Evolutionary conservation across 2,113 vertebrate species (phyloP).

Genomic region (Aptenodytes forsteri): DNA sequence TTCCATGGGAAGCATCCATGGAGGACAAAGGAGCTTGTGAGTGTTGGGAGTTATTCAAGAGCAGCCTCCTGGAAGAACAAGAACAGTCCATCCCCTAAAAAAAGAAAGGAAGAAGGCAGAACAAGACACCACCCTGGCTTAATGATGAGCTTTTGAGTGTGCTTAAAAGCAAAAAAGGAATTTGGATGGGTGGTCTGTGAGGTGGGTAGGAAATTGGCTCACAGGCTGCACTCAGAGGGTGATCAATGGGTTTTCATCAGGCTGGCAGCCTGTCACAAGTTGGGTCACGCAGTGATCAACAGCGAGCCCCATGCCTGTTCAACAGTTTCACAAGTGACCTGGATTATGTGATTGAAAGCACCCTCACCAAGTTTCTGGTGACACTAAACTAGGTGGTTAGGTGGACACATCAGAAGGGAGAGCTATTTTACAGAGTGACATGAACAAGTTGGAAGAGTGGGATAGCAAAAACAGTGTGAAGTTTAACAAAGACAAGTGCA

Average conservation of each 20-base stretch:
- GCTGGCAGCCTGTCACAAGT: not conserved
- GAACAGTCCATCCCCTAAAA: not conserved
- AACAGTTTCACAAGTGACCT: not conserved
- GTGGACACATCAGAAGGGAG: not conserved
- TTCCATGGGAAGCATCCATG: not conserved
- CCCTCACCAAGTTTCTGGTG: not conserved
- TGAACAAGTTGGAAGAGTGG: not conserved
- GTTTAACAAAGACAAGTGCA: not conserved
- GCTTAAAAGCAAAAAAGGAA: not conserved
- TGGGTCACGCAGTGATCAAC: not conserved
- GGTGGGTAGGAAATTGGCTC: not conserved
- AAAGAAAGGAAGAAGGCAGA: not conserved
- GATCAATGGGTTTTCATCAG: not conserved
- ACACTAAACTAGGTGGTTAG: not conserved
- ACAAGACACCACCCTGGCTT: not conserved
- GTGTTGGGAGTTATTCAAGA: not conserved
- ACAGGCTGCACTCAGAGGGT: not conserved
- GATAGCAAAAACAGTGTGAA: not conserved
- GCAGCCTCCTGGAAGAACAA: not conserved
- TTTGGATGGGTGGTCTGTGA: not conserved
- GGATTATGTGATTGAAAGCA: not conserved
- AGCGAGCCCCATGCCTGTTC: rapidly evolving
- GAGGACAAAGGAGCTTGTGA: no score
- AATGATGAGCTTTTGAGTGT: not conserved
- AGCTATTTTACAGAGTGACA: not conserved